phyloP scores from a whole-genome alignment of 1,140 invertebrate genomes.

The Alviniconcha marisindica region DNA sequence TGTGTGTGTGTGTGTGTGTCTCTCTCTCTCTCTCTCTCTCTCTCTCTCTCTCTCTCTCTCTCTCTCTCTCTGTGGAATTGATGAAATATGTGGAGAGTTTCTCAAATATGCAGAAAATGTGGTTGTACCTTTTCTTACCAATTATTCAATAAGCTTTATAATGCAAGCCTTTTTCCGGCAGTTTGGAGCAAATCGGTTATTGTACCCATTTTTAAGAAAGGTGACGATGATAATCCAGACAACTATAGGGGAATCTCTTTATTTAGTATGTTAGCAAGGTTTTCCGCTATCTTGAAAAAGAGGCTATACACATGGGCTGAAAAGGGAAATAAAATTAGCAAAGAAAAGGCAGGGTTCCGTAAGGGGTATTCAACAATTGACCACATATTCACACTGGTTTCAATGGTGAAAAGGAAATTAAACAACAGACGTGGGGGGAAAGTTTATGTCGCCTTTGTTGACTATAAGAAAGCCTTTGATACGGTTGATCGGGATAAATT shows the following conservation, averaged over 20 bases:
- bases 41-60: too few species aligned
- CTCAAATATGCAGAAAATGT: background rate
- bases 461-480: constrained; percentile 1
- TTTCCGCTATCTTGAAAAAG: background rate
- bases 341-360: background rate
- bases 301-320: background rate
- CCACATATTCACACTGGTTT: background rate
- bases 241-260: background rate
- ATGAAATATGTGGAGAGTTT: background rate
- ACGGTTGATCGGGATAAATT: background rate
- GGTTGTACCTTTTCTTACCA: background rate
- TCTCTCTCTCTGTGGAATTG: too few species aligned
- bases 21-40: too few species aligned
- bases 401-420: background rate
- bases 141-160: background rate
- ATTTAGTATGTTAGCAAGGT: background rate
- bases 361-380: background rate
- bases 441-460: background rate
- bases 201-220: background rate
- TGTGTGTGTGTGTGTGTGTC: too few species aligned
- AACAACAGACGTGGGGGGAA: background rate
- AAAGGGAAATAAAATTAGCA: background rate
- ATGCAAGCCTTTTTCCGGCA: background rate
- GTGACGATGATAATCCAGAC: background rate
- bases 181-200: background rate